These are phyloP conservation scores for Thecocarcelia acutangulata DNA, from an alignment of 2,888 invertebrate genomes.

Conservation along the genomic window DNA sequence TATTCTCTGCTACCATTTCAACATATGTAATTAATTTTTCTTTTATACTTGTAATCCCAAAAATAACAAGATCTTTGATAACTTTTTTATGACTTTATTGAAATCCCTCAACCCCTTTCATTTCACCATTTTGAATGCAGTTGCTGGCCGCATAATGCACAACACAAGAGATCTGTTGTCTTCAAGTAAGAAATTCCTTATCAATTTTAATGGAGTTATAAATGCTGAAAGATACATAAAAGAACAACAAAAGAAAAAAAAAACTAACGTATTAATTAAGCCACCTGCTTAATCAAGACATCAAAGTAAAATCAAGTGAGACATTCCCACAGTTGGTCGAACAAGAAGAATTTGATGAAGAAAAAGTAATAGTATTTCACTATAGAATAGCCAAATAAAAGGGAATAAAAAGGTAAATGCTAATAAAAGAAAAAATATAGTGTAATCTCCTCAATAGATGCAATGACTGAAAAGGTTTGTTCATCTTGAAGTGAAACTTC, in stretches of 20 bases:
- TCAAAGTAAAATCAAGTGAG: slow-evolving; percentile 55
- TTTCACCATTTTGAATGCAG: not conserved
- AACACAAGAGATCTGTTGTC: not conserved
- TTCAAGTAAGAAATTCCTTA: slow-evolving; percentile 28
- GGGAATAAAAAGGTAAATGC: not conserved
- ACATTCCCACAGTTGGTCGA: slow-evolving; percentile 38
- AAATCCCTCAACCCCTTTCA: not conserved
- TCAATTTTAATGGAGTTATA: slow-evolving; percentile 61
- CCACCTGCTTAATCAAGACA: slow-evolving; percentile 67
- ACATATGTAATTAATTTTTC: slow-evolving; percentile 44
- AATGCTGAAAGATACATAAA: slow-evolving; percentile 19
- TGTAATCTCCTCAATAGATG: slow-evolving; percentile 45
- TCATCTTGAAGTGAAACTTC: slow-evolving; percentile 10
- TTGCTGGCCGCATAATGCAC: no score
- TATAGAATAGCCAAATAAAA: slow-evolving; percentile 16
- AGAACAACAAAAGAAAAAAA: slow-evolving; percentile 7
- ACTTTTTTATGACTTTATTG: slow-evolving; percentile 27
- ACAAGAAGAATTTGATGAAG: slow-evolving; percentile 19
- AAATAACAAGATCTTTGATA: slow-evolving; percentile 46
- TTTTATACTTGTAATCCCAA: slow-evolving; percentile 46
- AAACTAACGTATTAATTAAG: slow-evolving; percentile 39
- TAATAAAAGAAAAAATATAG: slow-evolving; percentile 10
- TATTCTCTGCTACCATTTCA: slow-evolving; percentile 44
- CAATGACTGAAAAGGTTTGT: not conserved
- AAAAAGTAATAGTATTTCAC: slow-evolving; percentile 25